Percentiles rank a stretch among this genome's conserved stretches.
Conservation (phyloP, 2,797 vertebrate genomes). For the Nannoperca obscura region DNA sequence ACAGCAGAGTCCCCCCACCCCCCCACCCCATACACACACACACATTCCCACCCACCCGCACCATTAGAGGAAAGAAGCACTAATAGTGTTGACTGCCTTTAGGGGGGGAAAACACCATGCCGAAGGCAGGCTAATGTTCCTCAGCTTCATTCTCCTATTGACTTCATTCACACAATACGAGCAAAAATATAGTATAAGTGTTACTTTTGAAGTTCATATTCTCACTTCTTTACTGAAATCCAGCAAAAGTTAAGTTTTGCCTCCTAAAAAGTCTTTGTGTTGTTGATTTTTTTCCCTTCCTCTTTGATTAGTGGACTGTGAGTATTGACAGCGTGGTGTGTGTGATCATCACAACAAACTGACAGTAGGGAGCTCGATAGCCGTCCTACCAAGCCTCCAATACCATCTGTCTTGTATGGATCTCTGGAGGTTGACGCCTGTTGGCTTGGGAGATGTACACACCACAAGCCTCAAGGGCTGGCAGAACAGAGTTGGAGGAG, state of each 20-base stretch:
- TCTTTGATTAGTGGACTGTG: slow-evolving; percentile 83
- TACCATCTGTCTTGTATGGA: slow-evolving; percentile 87
- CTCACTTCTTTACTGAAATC: slow-evolving; percentile 49
- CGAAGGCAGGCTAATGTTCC: slow-evolving; percentile 74
- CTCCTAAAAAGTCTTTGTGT: slow-evolving; percentile 60
- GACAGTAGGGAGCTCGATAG: slow-evolving; percentile 77
- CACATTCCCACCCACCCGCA: slow-evolving; percentile 75
- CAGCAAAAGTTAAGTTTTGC: slow-evolving; percentile 66
- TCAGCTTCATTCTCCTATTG: slow-evolving; percentile 14
- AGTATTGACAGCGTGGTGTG: slow-evolving; percentile 80
- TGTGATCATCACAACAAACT: slow-evolving; percentile 82
- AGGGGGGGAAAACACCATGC: slow-evolving; percentile 75
- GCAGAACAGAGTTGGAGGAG: slow-evolving; percentile 73
- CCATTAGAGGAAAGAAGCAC: slow-evolving; percentile 88
- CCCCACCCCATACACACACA: slow-evolving; percentile 32
- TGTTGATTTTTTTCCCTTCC: slow-evolving; percentile 22
- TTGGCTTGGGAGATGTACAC: slow-evolving; percentile 74
- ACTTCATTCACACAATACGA: slow-evolving; percentile 26
- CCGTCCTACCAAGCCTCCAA: slow-evolving; percentile 70
- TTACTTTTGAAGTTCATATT: neutral
- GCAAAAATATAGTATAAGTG: slow-evolving; percentile 10
- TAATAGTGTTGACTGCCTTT: slow-evolving; percentile 88
- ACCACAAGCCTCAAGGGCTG: slow-evolving; percentile 72
- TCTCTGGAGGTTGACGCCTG: slow-evolving; percentile 80
- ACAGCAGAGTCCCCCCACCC: slow-evolving; percentile 63